These are phyloP conservation scores for Anas georgica DNA, from an alignment of 2,797 vertebrate genomes.

Conservation along the genomic window DNA sequence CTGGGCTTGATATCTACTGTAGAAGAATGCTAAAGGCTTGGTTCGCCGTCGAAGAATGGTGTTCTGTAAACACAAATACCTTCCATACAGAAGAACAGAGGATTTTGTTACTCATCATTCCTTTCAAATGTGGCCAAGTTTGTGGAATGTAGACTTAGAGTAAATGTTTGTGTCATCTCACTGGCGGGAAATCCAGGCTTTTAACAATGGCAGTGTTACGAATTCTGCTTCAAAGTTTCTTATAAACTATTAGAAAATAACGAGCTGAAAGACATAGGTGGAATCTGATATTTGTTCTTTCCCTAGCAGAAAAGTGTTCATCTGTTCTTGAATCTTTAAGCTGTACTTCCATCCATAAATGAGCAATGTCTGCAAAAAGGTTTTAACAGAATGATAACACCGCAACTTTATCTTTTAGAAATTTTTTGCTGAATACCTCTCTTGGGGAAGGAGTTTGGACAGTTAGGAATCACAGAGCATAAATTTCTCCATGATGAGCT, in stretches of 20 bases:
- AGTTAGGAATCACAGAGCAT: not conserved
- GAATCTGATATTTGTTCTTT: slow-evolving; percentile 36
- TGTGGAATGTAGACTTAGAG: slow-evolving; percentile 61
- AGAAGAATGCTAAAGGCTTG: not conserved
- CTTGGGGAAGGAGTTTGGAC: not conserved
- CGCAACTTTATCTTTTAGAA: not conserved
- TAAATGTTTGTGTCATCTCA: slow-evolving; percentile 73
- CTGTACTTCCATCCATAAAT: not conserved
- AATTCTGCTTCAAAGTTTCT: slow-evolving; percentile 46
- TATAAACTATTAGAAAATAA: slow-evolving; percentile 50
- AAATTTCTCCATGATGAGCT: not conserved
- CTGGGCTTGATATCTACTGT: not conserved
- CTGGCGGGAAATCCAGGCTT: slow-evolving; percentile 53
- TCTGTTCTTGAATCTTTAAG: not conserved
- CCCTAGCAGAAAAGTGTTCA: not conserved
- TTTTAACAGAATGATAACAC: not conserved
- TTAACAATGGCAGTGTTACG: slow-evolving; percentile 47
- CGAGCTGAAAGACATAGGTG: slow-evolving; percentile 40
- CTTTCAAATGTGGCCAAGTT: slow-evolving; percentile 72
- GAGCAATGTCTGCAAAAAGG: not conserved
- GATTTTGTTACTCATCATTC: slow-evolving; percentile 68
- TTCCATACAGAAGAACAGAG: slow-evolving; percentile 62
- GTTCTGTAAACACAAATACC: slow-evolving; percentile 60
- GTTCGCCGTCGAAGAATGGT: slow-evolving; percentile 11
- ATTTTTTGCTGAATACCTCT: not conserved